These are phyloP conservation scores for Platalea minor DNA, from an alignment of 2,797 vertebrate species.

Conservation along the genomic window DNA sequence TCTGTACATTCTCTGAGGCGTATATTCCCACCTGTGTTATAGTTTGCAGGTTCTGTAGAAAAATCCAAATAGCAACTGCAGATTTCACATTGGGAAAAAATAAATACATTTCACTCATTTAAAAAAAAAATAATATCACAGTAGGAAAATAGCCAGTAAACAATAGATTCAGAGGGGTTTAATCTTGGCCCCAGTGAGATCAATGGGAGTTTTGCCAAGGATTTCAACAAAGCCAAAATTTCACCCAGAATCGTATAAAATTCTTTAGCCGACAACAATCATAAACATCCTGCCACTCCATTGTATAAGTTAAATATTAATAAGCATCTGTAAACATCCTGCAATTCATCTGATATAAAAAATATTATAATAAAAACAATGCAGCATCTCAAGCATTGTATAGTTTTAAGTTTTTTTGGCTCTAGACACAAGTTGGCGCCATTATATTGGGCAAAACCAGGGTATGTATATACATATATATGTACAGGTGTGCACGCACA, in stretches of 20 bases:
- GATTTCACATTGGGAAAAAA: slow-evolving; percentile 59
- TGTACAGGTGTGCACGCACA: not conserved
- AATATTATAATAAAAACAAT: slow-evolving; percentile 52
- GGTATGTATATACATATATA: slow-evolving; percentile 13
- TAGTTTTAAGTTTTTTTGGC: slow-evolving; percentile 10
- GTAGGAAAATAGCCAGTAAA: slow-evolving; percentile 62
- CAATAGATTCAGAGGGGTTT: slow-evolving; percentile 15
- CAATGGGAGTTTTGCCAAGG: slow-evolving; percentile 29
- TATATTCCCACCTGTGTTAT: not conserved
- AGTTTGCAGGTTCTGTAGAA: slow-evolving; percentile 25
- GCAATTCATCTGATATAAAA: slow-evolving; percentile 47
- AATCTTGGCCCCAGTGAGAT: slow-evolving; percentile 46
- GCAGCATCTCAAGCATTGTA: slow-evolving; percentile 52
- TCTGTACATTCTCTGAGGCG: slow-evolving; percentile 28
- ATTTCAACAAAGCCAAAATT: slow-evolving; percentile 55
- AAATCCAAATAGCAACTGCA: slow-evolving; percentile 41
- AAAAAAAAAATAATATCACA: slow-evolving; percentile 45
- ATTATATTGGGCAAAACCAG: not conserved
- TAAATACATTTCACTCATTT: slow-evolving; percentile 40
- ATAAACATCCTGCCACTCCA: slow-evolving; percentile 8
- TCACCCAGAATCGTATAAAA: slow-evolving; percentile 17
- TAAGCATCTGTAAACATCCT: slow-evolving; percentile 62
- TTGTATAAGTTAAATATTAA: slow-evolving; percentile 54
- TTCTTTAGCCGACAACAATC: slow-evolving; percentile 44
- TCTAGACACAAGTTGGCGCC: not conserved